Conservation (phyloP, 2,113 vertebrate species). For the Paracanthobrama guichenoti region DNA sequence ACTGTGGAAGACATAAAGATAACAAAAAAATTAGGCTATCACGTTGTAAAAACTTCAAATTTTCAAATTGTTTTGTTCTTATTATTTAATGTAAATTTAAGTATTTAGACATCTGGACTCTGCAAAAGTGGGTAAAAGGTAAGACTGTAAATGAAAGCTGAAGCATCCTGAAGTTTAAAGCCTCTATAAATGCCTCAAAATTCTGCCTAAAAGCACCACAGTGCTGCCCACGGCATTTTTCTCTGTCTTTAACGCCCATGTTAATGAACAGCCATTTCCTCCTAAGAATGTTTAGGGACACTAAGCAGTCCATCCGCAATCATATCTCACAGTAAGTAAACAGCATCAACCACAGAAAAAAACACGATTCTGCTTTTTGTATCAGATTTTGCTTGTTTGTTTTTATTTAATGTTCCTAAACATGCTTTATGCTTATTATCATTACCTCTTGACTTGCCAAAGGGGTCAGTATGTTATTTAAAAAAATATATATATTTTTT, state of each 20-base stretch:
- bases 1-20: background rate
- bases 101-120: background rate
- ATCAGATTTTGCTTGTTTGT: conserved; percentile 4
- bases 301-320: conserved; percentile 49
- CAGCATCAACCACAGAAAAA: background rate
- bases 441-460: background rate
- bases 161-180: conserved; percentile 40
- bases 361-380: background rate
- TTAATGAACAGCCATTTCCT: conserved; percentile 72
- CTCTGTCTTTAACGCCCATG: conserved; percentile 63
- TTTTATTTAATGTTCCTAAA: background rate
- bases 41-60: background rate
- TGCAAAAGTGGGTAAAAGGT: conserved; percentile 10
- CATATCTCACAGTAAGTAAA: conserved; percentile 40
- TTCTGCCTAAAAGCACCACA: conserved; percentile 3
- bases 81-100: background rate
- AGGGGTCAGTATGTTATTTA: background rate
- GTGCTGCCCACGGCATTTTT: conserved; percentile 8
- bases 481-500: too few species aligned
- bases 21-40: background rate
- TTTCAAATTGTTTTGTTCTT: background rate
- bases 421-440: background rate
- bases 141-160: background rate
- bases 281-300: conserved; percentile 40
- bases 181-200: background rate